Percentiles rank a stretch among this genome's conserved stretches.
These are phyloP conservation scores for Candidula unifasciata DNA, from an alignment of 2,888 invertebrate genomes.

Conservation along the genomic window DNA sequence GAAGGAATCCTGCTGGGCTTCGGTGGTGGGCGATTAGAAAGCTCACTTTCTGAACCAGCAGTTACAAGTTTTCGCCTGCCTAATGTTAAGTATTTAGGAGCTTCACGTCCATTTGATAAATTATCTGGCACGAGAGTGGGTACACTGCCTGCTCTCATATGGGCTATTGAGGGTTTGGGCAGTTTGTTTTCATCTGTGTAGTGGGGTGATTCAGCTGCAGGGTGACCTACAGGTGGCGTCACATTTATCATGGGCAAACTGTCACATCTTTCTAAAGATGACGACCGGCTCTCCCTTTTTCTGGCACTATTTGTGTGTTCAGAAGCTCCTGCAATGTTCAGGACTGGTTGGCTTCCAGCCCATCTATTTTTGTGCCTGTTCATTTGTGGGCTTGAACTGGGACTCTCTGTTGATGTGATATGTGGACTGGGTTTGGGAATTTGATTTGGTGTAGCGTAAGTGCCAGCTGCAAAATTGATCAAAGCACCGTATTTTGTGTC, in stretches of 20 bases:
- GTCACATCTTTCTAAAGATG: conserved; percentile 63
- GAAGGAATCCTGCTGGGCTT: conserved; percentile 79
- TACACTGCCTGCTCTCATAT: conserved; percentile 71
- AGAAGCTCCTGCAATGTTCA: conserved; percentile 59
- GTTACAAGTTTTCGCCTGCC: conserved; percentile 54
- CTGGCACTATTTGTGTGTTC: conserved; percentile 47
- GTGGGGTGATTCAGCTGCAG: neutral
- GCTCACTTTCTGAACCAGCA: conserved; percentile 70
- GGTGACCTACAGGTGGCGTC: conserved; percentile 49
- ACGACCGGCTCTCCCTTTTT: conserved; percentile 40
- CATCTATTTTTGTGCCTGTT: conserved; percentile 59
- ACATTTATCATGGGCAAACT: conserved; percentile 79
- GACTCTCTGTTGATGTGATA: conserved; percentile 60
- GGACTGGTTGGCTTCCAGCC: conserved; percentile 72
- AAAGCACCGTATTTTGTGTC: conserved; percentile 70
- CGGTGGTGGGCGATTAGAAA: conserved; percentile 74
- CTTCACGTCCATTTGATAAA: conserved; percentile 39
- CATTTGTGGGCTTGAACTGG: conserved; percentile 63
- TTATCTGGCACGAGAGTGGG: conserved; percentile 62
- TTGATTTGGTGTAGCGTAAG: conserved; percentile 58
- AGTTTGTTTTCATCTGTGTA: neutral
- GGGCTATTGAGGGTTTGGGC: conserved; percentile 48
- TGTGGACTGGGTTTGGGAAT: conserved; percentile 63
- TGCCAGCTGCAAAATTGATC: conserved; percentile 51
- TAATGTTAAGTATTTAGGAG: conserved; percentile 23